Conservation (phyloP, 2,113 vertebrate genomes). For the Etheostoma spectabile region DNA sequence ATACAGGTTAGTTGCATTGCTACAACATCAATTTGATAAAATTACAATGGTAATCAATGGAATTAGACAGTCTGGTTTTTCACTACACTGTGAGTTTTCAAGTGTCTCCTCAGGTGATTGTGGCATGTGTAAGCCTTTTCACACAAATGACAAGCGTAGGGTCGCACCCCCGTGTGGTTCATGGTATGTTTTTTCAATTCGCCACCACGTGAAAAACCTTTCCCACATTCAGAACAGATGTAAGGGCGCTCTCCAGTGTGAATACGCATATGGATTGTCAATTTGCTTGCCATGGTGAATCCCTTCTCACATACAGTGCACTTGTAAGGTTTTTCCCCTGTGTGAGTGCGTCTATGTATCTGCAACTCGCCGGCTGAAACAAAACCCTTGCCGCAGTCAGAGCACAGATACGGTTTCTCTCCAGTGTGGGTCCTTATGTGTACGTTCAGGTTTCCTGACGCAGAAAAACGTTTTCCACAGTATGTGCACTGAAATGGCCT, state of each 20-base stretch:
- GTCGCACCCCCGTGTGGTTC: conserved; percentile 60
- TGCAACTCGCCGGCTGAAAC: conserved; percentile 61
- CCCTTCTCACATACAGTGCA: conserved; percentile 51
- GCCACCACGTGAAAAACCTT: conserved; percentile 46
- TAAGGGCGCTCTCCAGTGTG: conserved; percentile 66
- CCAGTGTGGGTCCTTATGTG: conserved; percentile 66
- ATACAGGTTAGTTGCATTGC: background rate
- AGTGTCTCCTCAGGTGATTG: conserved; percentile 68
- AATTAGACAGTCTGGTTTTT: conserved; percentile 9
- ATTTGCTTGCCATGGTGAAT: conserved; percentile 58
- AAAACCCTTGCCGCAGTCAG: conserved; percentile 65
- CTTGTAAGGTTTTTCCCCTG: conserved; percentile 62
- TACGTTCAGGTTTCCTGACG: conserved; percentile 58
- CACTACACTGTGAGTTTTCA: conserved; percentile 55
- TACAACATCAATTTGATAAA: background rate
- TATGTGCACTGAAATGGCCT: conserved; percentile 67
- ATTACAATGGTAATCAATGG: background rate
- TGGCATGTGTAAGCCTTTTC: conserved; percentile 57
- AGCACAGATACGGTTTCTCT: conserved; percentile 66
- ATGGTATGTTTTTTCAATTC: conserved; percentile 65
- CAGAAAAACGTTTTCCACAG: conserved; percentile 58
- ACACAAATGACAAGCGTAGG: conserved; percentile 62
- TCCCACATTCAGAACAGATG: conserved; percentile 62
- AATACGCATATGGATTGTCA: conserved; percentile 59
- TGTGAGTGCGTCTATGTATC: conserved; percentile 69